Conservation (phyloP, 2,113 vertebrate species). For the Himantopus leucocephalus region DNA sequence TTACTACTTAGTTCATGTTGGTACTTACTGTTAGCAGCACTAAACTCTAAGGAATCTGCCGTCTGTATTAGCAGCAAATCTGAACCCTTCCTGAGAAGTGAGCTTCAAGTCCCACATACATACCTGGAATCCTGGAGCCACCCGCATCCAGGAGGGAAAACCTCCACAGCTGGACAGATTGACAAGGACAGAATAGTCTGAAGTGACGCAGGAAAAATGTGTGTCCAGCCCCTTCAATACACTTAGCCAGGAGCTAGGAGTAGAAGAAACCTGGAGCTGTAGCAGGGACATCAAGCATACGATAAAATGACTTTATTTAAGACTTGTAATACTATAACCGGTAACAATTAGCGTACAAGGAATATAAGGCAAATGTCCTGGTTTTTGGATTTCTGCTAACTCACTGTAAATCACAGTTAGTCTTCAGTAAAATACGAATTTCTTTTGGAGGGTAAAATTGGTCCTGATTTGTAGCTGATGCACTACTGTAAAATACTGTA, state of each 20-base stretch:
- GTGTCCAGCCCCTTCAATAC: not conserved
- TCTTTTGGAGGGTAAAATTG: not conserved
- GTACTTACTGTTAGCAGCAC: not conserved
- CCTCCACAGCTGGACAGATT: not conserved
- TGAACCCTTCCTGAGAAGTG: not conserved
- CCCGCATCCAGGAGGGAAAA: not conserved
- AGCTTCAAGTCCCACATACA: rapidly evolving
- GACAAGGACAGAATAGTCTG: not conserved
- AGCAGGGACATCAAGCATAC: not conserved
- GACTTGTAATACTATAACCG: not conserved
- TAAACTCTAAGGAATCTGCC: not conserved
- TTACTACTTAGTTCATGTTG: not conserved
- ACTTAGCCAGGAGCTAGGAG: not conserved
- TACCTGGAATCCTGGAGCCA: not conserved
- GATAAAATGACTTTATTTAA: not conserved
- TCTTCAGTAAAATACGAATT: not conserved
- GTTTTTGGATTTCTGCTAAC: not conserved
- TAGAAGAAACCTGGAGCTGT: not conserved
- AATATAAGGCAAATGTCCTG: not conserved
- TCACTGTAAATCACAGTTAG: not conserved
- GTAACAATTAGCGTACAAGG: not conserved
- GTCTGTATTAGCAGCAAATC: not conserved
- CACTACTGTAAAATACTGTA: not conserved
- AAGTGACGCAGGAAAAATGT: not conserved
- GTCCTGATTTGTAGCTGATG: not conserved